phyloP scores from a whole-genome alignment of 2,888 invertebrate genomes.

The Microchrysa polita region DNA sequence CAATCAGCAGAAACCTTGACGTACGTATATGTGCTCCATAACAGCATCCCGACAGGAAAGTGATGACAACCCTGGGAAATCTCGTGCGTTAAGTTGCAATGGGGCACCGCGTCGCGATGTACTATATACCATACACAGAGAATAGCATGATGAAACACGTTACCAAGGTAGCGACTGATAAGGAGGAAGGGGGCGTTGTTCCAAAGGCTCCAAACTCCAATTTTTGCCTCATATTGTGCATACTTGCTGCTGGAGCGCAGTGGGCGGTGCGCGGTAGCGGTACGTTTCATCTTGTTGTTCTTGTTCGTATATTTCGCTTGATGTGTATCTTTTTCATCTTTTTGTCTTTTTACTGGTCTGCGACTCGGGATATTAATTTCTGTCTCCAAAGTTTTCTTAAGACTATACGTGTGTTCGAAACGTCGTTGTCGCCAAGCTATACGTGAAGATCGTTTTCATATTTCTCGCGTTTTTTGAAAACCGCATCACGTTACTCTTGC shows the following conservation, averaged over 20 bases:
- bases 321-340: too few species aligned
- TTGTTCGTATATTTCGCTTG: slow-evolving; percentile 10
- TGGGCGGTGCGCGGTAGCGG: slow-evolving; percentile 35
- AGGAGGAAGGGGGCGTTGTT: slow-evolving; percentile 25
- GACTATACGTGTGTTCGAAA: slow-evolving; percentile 27
- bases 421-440: slow-evolving; percentile 18
- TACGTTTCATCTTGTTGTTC: slow-evolving; percentile 23
- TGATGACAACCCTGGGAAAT: background rate
- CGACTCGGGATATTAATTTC: slow-evolving; percentile 32
- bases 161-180: too few species aligned
- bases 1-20: too few species aligned
- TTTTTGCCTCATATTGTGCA: slow-evolving; percentile 14
- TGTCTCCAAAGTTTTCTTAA: slow-evolving; percentile 44
- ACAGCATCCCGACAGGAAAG: too few species aligned
- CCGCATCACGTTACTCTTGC: slow-evolving; percentile 14
- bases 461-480: slow-evolving; percentile 30
- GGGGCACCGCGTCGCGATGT: background rate
- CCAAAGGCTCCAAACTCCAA: slow-evolving; percentile 31
- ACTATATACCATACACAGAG: too few species aligned
- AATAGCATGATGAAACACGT: slow-evolving; percentile 7
- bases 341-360: slow-evolving; percentile 8
- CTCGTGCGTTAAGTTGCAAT: background rate
- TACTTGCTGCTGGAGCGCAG: slow-evolving; percentile 5
- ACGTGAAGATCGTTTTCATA: slow-evolving; percentile 26
- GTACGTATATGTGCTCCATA: too few species aligned